Base-by-base conservation (phyloP, 2,797 vertebrate genomes). In the Morelia viridis region DNA sequence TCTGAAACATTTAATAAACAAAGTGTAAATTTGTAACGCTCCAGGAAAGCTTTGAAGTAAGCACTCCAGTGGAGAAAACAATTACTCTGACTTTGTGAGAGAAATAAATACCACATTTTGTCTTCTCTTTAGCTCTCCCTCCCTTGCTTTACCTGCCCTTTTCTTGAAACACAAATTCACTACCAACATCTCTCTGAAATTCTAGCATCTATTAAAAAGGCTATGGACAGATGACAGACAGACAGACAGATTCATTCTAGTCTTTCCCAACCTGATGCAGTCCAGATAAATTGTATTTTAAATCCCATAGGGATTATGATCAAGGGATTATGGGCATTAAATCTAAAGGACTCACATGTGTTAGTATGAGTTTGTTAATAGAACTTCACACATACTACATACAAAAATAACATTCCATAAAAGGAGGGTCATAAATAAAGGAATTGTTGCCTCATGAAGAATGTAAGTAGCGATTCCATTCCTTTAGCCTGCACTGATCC, bases 1-100 rank as follows among this genome's bases (percentile, higher is more conserved):
- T 95, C 90, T 84, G 31, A 61, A 96, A 92, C 88, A 92, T 31
- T 91, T 96, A 95, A 95, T 95, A 96, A 96, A 94, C 60, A 87
- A 61, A 92, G 31, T 92, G 94, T 92, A 94, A 94, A 96, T 96
- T 92, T 93, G 41, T 92, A 95, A 96, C 93, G 80, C 80, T 87
- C 68, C 92, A 90, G 68, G 11, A 94, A 95, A 93, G 87, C 53
- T 94, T 90, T 91, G 85, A 92, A 62, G 22, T 92, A 95, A 94
- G 92, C 53, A 41, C 95, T 96, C 93, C 93, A 31, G 1, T 65
- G 92, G 90, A 95, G 50, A 64, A 93, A 95, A 94, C 12, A 31
- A 95, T 90, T 53, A 90, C 64, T 96, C 95, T 94, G 91, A 88
- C 94, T 96, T 90, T 88, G 53, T 94, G 31, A 46, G 17, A 19